Percentiles rank a stretch among this genome's conserved stretches.
Conservation (phyloP, 2,888 invertebrate species). For the Tinea pellionella region DNA sequence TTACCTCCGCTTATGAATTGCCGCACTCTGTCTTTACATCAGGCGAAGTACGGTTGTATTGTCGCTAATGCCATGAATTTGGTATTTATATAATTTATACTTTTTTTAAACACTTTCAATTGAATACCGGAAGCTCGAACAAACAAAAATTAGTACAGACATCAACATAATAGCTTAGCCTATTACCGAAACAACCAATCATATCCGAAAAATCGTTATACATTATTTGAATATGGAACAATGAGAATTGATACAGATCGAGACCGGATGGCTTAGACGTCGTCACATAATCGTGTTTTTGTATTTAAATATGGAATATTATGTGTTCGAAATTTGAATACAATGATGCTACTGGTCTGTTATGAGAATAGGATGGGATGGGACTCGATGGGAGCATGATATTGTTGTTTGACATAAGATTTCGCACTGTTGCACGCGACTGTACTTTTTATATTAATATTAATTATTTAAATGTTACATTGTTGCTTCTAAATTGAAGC, state of each 20-base stretch:
- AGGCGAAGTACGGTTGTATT: no score
- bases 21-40: no score
- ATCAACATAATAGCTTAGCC: slow-evolving; percentile 24
- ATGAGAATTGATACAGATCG: slow-evolving; percentile 8
- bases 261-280: slow-evolving; percentile 22
- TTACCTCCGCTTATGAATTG: no score
- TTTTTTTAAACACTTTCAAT: not conserved
- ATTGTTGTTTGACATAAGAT: slow-evolving; percentile 23
- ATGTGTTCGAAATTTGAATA: slow-evolving; percentile 51
- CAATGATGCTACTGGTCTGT: slow-evolving; percentile 57
- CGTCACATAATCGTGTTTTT: slow-evolving; percentile 66
- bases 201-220: slow-evolving; percentile 2
- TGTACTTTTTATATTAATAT: not conserved
- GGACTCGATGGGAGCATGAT: slow-evolving; percentile 46
- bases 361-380: slow-evolving; percentile 38
- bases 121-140: slow-evolving; percentile 50
- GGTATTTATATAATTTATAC: no score
- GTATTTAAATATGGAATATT: slow-evolving; percentile 55
- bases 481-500: not conserved
- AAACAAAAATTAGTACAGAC: slow-evolving; percentile 45
- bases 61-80: no score
- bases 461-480: not conserved
- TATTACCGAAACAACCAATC: slow-evolving; percentile 5
- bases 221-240: slow-evolving; percentile 4
- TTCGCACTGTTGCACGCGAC: slow-evolving; percentile 33